A percentile compares a stretch with the other conserved stretches of the same genome.
phyloP scores from a whole-genome alignment of 2,113 vertebrate species.

The Rhabdomys dilectus region DNA sequence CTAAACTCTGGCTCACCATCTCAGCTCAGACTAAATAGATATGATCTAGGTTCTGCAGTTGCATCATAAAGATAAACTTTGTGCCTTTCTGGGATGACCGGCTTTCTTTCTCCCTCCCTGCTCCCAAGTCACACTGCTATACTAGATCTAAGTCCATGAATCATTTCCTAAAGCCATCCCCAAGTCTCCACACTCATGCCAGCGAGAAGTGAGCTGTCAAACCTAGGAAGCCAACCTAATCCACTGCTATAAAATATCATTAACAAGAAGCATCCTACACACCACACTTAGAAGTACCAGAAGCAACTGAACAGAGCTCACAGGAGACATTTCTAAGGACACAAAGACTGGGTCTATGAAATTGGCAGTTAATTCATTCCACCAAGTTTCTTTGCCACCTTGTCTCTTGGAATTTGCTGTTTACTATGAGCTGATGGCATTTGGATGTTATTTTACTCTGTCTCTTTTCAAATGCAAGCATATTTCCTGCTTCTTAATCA shows the following conservation, averaged over 20 bases:
- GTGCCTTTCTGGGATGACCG: not conserved
- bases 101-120: not conserved
- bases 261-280: not conserved
- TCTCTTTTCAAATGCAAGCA: slow-evolving; percentile 5
- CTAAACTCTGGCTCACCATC: not conserved
- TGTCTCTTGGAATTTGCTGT: not conserved
- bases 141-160: not conserved
- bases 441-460: not conserved
- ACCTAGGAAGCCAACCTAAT: not conserved
- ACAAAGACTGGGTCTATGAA: not conserved
- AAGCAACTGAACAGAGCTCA: not conserved
- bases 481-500: not conserved
- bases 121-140: not conserved
- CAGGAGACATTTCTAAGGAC: not conserved
- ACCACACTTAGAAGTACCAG: not conserved
- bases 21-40: not conserved
- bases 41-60: not conserved
- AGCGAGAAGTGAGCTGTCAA: not conserved
- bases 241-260: not conserved
- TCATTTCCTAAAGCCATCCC: not conserved
- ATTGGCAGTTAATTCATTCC: not conserved
- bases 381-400: not conserved
- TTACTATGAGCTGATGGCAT: not conserved
- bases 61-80: not conserved
- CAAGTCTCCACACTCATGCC: not conserved